phyloP scores from a whole-genome alignment of 2,113 vertebrate genomes.

The Empidonax traillii region DNA sequence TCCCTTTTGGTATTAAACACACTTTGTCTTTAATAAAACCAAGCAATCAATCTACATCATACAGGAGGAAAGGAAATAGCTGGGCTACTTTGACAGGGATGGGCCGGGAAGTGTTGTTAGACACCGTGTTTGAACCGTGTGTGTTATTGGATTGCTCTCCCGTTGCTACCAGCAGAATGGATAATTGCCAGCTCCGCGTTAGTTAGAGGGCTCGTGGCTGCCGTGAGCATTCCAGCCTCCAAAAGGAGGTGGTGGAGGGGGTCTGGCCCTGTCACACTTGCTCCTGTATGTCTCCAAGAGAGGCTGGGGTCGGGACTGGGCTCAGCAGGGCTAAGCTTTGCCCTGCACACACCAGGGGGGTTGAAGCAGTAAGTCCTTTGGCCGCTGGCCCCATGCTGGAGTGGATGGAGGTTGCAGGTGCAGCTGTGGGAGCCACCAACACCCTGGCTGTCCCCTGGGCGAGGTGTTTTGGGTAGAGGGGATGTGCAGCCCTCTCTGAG shows the following conservation, averaged over 20 bases:
- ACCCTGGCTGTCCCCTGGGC: not conserved
- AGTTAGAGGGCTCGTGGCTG: not conserved
- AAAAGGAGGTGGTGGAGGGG: not conserved
- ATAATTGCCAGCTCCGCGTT: not conserved
- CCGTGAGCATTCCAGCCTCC: not conserved
- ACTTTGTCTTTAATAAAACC: slow-evolving; percentile 71
- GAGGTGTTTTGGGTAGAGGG: not conserved
- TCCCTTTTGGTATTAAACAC: slow-evolving; percentile 65
- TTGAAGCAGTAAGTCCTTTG: not conserved
- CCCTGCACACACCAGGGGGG: not conserved
- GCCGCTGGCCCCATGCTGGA: not conserved
- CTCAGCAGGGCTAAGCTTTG: not conserved
- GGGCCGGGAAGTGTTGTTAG: slow-evolving; percentile 20
- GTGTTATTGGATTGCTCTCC: slow-evolving; percentile 31
- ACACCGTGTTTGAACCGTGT: not conserved
- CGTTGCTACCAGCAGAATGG: not conserved
- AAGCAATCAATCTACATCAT: slow-evolving; percentile 67
- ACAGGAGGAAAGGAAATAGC: slow-evolving; percentile 30
- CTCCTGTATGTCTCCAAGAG: not conserved
- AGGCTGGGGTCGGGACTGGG: not conserved
- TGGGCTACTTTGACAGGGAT: slow-evolving; percentile 16
- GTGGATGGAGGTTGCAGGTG: not conserved
- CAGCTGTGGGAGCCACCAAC: fast-evolving
- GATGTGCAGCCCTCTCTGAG: not conserved
- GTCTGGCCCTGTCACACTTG: fast-evolving